phyloP scores from a whole-genome alignment of 1,140 invertebrate species.

The Scaptomyza pallida region DNA sequence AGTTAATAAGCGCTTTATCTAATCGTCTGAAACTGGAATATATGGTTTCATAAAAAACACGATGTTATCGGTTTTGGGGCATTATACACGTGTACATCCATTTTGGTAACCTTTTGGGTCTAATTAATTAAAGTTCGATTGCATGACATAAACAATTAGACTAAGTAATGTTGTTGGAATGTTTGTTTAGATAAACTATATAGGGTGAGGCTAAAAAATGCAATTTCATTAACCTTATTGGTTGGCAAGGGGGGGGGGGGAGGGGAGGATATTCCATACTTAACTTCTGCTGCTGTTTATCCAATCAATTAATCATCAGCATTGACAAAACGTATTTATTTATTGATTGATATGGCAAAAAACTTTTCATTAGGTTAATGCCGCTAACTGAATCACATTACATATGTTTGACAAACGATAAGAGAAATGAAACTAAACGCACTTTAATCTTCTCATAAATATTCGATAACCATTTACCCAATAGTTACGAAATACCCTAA shows the following conservation, averaged over 20 bases:
- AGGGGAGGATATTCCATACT: too few relatives aligned
- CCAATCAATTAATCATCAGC: too few relatives aligned
- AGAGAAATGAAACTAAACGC: too few relatives aligned
- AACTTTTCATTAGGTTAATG: background rate
- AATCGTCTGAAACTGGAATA: background rate
- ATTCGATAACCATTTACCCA: background rate
- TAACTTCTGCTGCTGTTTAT: too few relatives aligned
- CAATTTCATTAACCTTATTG: background rate
- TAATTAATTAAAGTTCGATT: slow-evolving; percentile 40
- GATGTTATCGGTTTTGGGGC: background rate
- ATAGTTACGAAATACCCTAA: too few relatives aligned
- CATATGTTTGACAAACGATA: too few relatives aligned
- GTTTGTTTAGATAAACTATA: too few relatives aligned
- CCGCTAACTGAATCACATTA: background rate
- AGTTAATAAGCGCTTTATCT: background rate
- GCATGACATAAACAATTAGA: slow-evolving; percentile 44
- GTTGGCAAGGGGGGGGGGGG: too few relatives aligned
- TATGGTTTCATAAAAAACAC: background rate
- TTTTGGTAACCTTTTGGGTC: slow-evolving; percentile 18
- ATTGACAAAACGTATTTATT: background rate
- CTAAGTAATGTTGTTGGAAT: slow-evolving; percentile 14
- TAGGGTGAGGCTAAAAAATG: too few relatives aligned
- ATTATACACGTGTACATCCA: background rate
- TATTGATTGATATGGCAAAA: too few relatives aligned
- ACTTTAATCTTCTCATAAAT: too few relatives aligned